These are phyloP conservation scores for Epicampocera succincta DNA, from an alignment of 2,888 invertebrate species.

Conservation along the genomic window DNA sequence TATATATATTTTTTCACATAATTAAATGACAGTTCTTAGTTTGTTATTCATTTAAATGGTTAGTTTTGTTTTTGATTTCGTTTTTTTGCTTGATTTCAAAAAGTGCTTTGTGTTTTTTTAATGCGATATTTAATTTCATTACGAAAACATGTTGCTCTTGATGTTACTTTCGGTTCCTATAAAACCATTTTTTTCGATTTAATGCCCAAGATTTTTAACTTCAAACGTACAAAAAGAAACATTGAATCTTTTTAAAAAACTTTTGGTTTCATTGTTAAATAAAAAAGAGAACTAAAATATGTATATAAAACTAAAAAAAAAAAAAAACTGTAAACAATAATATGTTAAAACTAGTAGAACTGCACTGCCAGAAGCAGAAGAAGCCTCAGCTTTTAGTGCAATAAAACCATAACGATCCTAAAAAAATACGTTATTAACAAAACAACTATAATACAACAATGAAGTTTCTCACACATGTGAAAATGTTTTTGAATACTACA, in stretches of 20 bases:
- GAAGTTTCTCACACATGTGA: conserved; percentile 19
- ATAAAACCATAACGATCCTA: not conserved
- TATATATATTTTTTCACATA: conserved; percentile 7
- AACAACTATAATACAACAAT: conserved; percentile 6
- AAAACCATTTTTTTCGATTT: conserved; percentile 12
- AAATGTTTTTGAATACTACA: not conserved
- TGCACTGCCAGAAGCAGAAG: not conserved
- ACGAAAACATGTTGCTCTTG: conserved; percentile 51
- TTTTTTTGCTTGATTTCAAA: not conserved
- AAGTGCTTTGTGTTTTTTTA: conserved; percentile 35
- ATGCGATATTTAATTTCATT: conserved; percentile 53
- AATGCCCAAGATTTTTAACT: not conserved
- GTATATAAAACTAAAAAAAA: no score
- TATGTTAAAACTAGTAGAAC: conserved; percentile 22
- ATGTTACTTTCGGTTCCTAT: conserved; percentile 10
- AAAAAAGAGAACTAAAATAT: not conserved
- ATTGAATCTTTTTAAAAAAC: conserved; percentile 35
- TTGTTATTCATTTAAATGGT: conserved; percentile 44
- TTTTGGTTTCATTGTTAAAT: conserved; percentile 49
- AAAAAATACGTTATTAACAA: conserved; percentile 7
- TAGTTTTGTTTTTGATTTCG: conserved; percentile 5
- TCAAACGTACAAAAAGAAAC: not conserved
- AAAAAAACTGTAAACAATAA: conserved; percentile 9
- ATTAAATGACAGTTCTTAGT: conserved; percentile 33
- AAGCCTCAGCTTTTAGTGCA: not conserved